Base-by-base conservation (phyloP, 2,888 invertebrate species). In the Pseudoips prasinana region DNA sequence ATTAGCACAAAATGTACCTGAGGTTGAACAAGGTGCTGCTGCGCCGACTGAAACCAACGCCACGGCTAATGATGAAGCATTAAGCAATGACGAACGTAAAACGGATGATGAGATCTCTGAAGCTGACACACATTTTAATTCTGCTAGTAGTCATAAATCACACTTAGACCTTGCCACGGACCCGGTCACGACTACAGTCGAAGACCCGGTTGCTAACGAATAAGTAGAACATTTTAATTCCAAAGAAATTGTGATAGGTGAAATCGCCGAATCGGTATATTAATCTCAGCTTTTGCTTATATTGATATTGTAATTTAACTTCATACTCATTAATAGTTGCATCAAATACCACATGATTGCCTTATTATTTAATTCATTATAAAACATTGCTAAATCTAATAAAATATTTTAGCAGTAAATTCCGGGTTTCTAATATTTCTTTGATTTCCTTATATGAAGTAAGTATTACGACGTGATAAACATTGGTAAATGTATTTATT, bases 181-280 rank as follows among this genome's bases (percentile, higher is more conserved):
- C 48, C 40, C 57, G 36, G 39, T 50, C 39, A 48, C 46, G 28
- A 49, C 54, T 35, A 45, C 43, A 17, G 54, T 49, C 35, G 59
- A 64, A 19, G 61, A 67, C 40, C 48, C 57, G 33, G 61, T 49
- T 36, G 50, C 51, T 59, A 57, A 60, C 51, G 56, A 68, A 60
- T 66, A 71, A 65, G 66, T 68, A 65, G 62, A 59, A 63, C 49
- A 60, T 58, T 58, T 66, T 65, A 64, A 77, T 81, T 81, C 85
- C 86, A 87, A 87, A 85, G 85, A 85, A 78, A 80, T 73, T 81
- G 81, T 83, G 77, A 83, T 84, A 79, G 75, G 75, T 76, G 65
- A 64, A 74, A 69, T 69, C 71, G 75, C 76, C 76, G 69, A 71
- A 62, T 73, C 76, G 71, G 71, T 76, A 69, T 78, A 72, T 76